Percentiles rank a stretch among this genome's conserved stretches.
Conservation (phyloP, 2,888 invertebrate genomes). For the Pachycephus smyrnensis region DNA sequence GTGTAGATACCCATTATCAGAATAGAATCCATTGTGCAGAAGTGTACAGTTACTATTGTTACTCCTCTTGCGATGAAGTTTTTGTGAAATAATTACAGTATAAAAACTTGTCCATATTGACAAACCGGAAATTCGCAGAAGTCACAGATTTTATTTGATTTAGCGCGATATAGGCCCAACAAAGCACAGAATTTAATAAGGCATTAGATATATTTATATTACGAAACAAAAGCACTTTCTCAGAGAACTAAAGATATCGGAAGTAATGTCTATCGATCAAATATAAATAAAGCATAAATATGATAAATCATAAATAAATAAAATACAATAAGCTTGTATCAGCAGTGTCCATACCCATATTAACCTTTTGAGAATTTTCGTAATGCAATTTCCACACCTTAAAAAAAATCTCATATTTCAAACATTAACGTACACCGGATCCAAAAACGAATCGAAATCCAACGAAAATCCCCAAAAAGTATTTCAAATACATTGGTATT, state of each 20-base stretch:
- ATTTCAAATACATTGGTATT: neutral
- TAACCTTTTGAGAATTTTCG: neutral
- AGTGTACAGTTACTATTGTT: neutral
- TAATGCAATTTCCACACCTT: neutral
- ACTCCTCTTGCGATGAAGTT: neutral
- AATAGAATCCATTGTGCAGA: neutral
- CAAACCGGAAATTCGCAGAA: neutral
- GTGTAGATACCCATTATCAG: neutral
- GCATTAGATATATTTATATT: neutral
- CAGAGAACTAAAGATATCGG: neutral
- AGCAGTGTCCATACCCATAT: neutral
- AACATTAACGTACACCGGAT: neutral
- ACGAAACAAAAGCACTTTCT: neutral
- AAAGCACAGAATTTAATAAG: neutral
- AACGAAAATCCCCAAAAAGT: neutral
- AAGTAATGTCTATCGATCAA: neutral
- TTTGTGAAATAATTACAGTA: neutral
- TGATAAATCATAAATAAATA: neutral
- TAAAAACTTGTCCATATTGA: neutral
- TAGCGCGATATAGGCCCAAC: neutral
- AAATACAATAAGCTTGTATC: neutral
- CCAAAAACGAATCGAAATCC: neutral
- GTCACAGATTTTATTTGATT: neutral
- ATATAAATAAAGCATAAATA: neutral
- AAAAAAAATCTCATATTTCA: neutral